Percentiles rank a stretch among this genome's conserved stretches.
Evolutionary conservation across 2,888 invertebrate species (phyloP).

Genomic region (Lomographa bimaculata): DNA sequence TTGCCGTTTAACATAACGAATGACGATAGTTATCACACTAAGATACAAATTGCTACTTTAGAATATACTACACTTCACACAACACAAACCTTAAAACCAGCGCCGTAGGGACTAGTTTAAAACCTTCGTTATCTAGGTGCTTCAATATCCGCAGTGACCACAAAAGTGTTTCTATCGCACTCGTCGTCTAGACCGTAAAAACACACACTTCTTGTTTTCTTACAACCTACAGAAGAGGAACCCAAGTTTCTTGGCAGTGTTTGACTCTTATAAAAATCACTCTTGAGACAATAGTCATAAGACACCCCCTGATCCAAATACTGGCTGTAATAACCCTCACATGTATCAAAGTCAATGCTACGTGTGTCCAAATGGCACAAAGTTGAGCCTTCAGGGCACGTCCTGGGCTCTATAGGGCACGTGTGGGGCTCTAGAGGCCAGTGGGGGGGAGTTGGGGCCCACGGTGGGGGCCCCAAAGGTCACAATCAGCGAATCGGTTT

Average conservation of each 20-base stretch:
- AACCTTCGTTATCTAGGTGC: conserved; percentile 67
- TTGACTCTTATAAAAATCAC: conserved; percentile 63
- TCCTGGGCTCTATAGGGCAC: conserved; percentile 12
- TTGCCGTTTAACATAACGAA: too few species aligned
- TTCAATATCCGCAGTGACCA: conserved; percentile 68
- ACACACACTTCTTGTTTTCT: conserved; percentile 62
- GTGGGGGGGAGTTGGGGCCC: conserved; percentile 73
- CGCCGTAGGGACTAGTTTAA: too few species aligned
- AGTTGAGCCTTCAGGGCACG: conserved; percentile 64
- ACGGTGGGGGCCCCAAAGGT: conserved; percentile 76
- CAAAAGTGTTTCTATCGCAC: conserved; percentile 50
- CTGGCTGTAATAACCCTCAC: conserved; percentile 68
- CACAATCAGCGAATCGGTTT: conserved; percentile 81
- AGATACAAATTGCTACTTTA: too few species aligned
- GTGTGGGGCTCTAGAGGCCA: conserved; percentile 55
- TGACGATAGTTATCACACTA: too few species aligned
- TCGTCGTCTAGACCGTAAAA: conserved; percentile 61
- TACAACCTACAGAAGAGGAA: conserved; percentile 55
- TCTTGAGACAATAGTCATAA: conserved; percentile 71
- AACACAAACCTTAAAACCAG: too few species aligned
- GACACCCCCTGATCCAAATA: conserved; percentile 66
- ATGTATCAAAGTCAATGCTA: conserved; percentile 62
- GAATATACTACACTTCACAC: too few species aligned
- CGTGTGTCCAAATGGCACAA: conserved; percentile 55
- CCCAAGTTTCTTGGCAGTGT: conserved; percentile 71